Base-by-base conservation (phyloP, 2,113 vertebrate genomes). In the Fulica atra region DNA sequence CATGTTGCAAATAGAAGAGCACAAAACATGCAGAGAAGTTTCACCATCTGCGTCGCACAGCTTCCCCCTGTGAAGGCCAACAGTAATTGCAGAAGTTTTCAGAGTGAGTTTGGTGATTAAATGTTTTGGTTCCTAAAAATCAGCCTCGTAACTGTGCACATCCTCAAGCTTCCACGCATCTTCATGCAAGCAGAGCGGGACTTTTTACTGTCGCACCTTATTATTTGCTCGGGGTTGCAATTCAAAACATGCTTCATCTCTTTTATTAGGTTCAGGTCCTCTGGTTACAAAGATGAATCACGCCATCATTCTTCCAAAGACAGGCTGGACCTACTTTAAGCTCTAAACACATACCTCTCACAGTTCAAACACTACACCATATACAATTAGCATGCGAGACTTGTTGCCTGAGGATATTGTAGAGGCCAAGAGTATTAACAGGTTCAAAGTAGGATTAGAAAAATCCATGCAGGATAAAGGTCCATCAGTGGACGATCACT, bases 401-500 rank as follows among this genome's bases (percentile, higher is more conserved):
- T 84, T 78, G 80, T 26, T 91, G 95, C 89, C 92, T 46, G 53
- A 78, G 76, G 86, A 72, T 81, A 78, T 25, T 46, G 68, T 36
- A 70, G 79, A 86, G 88, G 80, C 82, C 88, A 77, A 42, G 71
- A 92, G 92, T 25, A 92, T 90, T 89, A 96, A 65, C 24, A 57
- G 68, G 86, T 95, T 94, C 92, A 93, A 93, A 88, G 94, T 15
- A 91, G 88, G 86, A 95, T 93, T 90, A 96, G 76, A 86, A 68
- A 90, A 94, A 95, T 93, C 80, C 80, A 71, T 51, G 51, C 88
- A 88, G 88, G 80, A 94, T 86, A 86, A 94, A 92, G 88, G 92
- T 92, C 86, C 94, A 92, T 89, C 91, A 89, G 64, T 10, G 11
- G 69, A 81, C 64, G 81, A 86, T 84, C 94, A 78, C 76, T 88